A percentile compares a stretch with the other conserved stretches of the same genome.
These are phyloP conservation scores for Sialia sialis DNA, from an alignment of 2,113 vertebrate genomes.

Conservation along the genomic window DNA sequence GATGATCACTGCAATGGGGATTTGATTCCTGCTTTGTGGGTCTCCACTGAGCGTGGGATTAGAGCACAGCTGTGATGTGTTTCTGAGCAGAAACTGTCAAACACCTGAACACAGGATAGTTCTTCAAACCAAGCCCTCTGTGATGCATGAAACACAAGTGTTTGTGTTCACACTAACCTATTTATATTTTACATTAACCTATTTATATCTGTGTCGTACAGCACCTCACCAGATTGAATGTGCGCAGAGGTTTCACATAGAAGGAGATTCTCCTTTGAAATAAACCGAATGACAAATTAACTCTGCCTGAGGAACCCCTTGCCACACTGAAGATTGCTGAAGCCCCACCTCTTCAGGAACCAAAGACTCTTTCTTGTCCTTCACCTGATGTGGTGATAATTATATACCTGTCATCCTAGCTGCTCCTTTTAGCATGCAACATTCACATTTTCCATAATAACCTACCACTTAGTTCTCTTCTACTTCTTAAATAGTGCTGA, in stretches of 20 bases:
- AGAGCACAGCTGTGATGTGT: not conserved
- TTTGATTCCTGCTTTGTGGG: not conserved
- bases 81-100: not conserved
- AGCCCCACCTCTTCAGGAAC: slow-evolving; percentile 44
- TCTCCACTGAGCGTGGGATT: not conserved
- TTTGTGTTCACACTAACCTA: not conserved
- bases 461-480: slow-evolving; percentile 76
- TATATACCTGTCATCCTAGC: slow-evolving; percentile 74
- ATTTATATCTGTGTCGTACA: not conserved
- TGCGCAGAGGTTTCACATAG: not conserved
- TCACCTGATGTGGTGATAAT: slow-evolving; percentile 69
- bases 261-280: slow-evolving; percentile 40
- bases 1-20: not conserved
- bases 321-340: slow-evolving; percentile 13
- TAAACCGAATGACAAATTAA: slow-evolving; percentile 50
- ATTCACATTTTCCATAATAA: slow-evolving; percentile 61
- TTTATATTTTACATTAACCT: not conserved
- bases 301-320: slow-evolving; percentile 38
- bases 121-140: not conserved
- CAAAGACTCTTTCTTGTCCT: slow-evolving; percentile 60
- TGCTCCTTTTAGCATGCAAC: slow-evolving; percentile 66
- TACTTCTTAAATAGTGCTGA: slow-evolving; percentile 75
- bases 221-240: slow-evolving; percentile 19
- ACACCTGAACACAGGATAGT: not conserved
- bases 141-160: not conserved